Evolutionary conservation across 2,113 vertebrate genomes (phyloP).

Genomic region (Athene noctua): DNA sequence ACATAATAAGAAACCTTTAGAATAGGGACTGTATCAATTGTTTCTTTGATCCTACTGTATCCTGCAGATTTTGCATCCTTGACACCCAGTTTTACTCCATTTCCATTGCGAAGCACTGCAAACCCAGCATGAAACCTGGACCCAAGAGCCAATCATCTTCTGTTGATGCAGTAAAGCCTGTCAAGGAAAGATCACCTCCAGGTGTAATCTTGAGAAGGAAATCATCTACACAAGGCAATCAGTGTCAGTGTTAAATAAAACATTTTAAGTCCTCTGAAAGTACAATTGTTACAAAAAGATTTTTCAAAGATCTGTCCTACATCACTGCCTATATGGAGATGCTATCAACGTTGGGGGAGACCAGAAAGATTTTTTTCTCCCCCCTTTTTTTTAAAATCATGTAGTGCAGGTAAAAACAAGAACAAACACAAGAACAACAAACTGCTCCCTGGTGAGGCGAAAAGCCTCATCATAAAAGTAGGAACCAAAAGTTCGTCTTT

Average conservation of each 20-base stretch:
- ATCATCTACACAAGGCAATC: not conserved
- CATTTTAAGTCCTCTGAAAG: not conserved
- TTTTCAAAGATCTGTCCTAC: not conserved
- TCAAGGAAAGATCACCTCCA: not conserved
- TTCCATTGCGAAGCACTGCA: not conserved
- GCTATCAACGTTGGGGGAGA: not conserved
- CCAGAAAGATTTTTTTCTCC: not conserved
- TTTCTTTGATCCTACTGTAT: not conserved
- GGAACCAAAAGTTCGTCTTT: not conserved
- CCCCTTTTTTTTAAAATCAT: not conserved
- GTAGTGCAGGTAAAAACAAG: not conserved
- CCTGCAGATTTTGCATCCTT: not conserved
- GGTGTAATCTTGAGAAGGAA: not conserved
- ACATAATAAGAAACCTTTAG: not conserved
- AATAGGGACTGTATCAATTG: not conserved
- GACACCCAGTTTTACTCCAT: not conserved
- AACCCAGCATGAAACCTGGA: not conserved
- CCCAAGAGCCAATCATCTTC: not conserved
- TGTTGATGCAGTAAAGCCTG: not conserved
- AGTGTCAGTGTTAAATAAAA: not conserved
- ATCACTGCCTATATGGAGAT: not conserved
- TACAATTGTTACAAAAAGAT: not conserved
- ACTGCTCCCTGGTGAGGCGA: not conserved
- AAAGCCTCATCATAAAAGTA: not conserved
- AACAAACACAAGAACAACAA: not conserved